Conservation (phyloP, 2,888 invertebrate genomes). For the Tenodera sinensis region DNA sequence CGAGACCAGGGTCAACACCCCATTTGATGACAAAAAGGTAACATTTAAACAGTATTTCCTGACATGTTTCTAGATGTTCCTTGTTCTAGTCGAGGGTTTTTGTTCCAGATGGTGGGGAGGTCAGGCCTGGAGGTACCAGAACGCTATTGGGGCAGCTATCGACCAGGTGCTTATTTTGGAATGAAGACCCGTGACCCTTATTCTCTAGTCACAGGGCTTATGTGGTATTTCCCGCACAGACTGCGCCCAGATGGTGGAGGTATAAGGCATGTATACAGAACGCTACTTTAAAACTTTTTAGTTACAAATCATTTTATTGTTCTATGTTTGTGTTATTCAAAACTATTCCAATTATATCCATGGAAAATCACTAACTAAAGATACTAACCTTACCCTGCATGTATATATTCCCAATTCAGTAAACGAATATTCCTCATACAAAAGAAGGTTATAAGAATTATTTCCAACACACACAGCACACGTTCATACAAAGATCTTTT, state of each 20-base stretch:
- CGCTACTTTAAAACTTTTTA: not conserved
- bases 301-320: too few species aligned
- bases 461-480: too few species aligned
- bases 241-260: conserved; percentile 65
- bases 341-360: too few species aligned
- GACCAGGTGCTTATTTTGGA: conserved; percentile 57
- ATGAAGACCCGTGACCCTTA: conserved; percentile 85
- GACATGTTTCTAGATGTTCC: not conserved
- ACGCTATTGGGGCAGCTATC: conserved; percentile 90
- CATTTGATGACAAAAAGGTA: conserved; percentile 74
- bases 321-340: too few species aligned
- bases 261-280: conserved; percentile 58
- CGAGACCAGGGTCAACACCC: conserved; percentile 85
- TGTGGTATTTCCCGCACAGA: conserved; percentile 86
- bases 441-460: too few species aligned
- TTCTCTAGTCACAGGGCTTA: conserved; percentile 87
- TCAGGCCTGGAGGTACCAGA: conserved; percentile 71
- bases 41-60: not conserved
- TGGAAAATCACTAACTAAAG: too few species aligned
- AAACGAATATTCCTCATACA: too few species aligned
- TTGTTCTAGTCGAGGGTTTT: not conserved
- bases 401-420: too few species aligned
- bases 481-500: too few species aligned
- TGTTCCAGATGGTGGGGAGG: conserved; percentile 60
- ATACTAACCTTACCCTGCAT: too few species aligned